Base-by-base conservation (phyloP, 2,888 invertebrate genomes). In the Melipona beecheii region DNA sequence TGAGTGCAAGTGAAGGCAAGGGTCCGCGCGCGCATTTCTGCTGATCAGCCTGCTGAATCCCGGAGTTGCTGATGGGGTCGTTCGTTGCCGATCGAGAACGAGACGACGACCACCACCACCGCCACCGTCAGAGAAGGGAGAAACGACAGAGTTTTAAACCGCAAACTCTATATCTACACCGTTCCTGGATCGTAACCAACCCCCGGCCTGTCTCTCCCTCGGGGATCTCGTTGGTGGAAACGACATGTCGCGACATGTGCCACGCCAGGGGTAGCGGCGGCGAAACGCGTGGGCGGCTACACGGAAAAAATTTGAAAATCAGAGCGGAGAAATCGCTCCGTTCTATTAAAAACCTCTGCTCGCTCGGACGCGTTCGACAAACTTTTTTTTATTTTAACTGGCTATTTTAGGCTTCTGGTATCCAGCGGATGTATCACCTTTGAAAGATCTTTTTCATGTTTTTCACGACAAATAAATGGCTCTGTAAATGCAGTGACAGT, bases 1-100 rank as follows among this genome's bases (percentile, higher is more conserved):
- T 81, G 86, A 83, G 84, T 89, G 89, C 86, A 89, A 90, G 87
- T 80, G 84, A 88, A 90, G 86, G 85, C 86, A 85, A 86, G 89
- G 84, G 83, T 82, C 43, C 43, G 43, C 76, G 60, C 24, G 86
- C 85, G 85, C 81, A 75, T 90, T 93, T 93, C 90, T 93, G 94
- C 94, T 94, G 94, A 94, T 94, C 93, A 89, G 89, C 92, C 86
- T 90, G 92, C 92, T 88, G 93, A 94, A 94, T 93, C 93, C 91
- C 87, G 90, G 43, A 89, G 84, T 87, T 90, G 75, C 85, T 88
- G 85, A 87, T 86, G 85, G 86, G 88, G 91, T 90, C 85, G 90
- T 88, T 82, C 85, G 90, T 88, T 82, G 86, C 86, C 83, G 82
- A 81, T 85, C 81, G 81, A 86, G 81, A 75, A 76, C 43, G 81